A percentile compares a stretch with the other conserved stretches of the same genome.
Conservation (phyloP, 2,113 vertebrate genomes). For the Sander lucioperca region DNA sequence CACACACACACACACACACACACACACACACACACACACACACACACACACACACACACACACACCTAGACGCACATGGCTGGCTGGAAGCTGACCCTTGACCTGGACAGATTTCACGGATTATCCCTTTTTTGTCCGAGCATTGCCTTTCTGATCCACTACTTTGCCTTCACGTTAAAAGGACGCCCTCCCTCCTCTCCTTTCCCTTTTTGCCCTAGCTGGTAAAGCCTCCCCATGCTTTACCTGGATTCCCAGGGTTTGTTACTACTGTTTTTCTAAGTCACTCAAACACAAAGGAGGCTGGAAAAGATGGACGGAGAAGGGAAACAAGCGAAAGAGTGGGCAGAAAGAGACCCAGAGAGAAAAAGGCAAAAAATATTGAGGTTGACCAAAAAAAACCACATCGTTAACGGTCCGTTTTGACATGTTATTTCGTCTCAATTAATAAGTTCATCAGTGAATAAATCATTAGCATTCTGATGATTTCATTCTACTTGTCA, state of each 20-base stretch:
- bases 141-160: conserved; percentile 77
- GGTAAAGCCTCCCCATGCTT: conserved; percentile 90
- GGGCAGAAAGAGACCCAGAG: neutral
- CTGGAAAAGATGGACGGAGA: conserved; percentile 29
- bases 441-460: neutral
- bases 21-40: conserved; percentile 54
- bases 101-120: conserved; percentile 93
- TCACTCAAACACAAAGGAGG: conserved; percentile 79
- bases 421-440: neutral
- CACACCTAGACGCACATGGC: conserved; percentile 82
- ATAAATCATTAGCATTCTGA: neutral
- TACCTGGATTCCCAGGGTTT: conserved; percentile 87
- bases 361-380: neutral
- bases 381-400: neutral
- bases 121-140: conserved; percentile 91
- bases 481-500: neutral
- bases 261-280: conserved; percentile 65
- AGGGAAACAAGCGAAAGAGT: neutral
- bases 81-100: conserved; percentile 93
- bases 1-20: conserved; percentile 59
- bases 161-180: conserved; percentile 92
- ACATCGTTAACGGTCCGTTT: neutral
- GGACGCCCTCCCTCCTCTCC: conserved; percentile 68
- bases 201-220: conserved; percentile 84
- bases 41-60: conserved; percentile 57